Conservation (phyloP, 2,797 vertebrate genomes). For the Heteromormyrus szaboi region DNA sequence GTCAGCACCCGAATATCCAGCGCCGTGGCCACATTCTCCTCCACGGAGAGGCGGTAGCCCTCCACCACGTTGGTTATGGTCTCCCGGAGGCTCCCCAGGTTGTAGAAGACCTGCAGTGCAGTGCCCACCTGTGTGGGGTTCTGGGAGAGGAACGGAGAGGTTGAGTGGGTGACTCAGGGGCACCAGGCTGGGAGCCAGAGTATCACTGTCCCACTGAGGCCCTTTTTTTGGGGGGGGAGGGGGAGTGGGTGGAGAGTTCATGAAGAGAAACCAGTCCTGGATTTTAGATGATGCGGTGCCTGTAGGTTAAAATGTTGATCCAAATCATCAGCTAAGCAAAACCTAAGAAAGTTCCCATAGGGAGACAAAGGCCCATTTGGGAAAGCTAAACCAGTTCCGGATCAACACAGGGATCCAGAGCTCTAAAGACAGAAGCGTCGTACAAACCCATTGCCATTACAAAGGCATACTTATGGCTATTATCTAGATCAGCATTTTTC, state of each 20-base stretch:
- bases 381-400: background rate
- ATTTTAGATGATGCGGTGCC: background rate
- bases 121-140: conserved; percentile 95
- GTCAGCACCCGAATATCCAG: conserved; percentile 89
- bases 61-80: conserved; percentile 77
- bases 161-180: background rate
- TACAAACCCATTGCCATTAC: background rate
- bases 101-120: conserved; percentile 92
- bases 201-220: background rate
- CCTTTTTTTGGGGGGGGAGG: too few species aligned
- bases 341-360: background rate
- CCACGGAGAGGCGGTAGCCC: conserved; percentile 70
- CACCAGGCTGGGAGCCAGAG: background rate
- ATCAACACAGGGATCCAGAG: background rate
- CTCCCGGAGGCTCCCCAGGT: conserved; percentile 82
- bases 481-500: background rate
- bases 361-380: background rate
- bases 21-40: conserved; percentile 77
- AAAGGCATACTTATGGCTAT: background rate
- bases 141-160: conserved; percentile 49
- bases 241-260: background rate
- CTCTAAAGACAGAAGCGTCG: background rate
- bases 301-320: background rate
- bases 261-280: background rate
- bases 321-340: background rate